A percentile compares a stretch with the other conserved stretches of the same genome.
These are phyloP conservation scores for Bradypodion pumilum DNA, from an alignment of 2,797 vertebrate species.

Conservation along the genomic window DNA sequence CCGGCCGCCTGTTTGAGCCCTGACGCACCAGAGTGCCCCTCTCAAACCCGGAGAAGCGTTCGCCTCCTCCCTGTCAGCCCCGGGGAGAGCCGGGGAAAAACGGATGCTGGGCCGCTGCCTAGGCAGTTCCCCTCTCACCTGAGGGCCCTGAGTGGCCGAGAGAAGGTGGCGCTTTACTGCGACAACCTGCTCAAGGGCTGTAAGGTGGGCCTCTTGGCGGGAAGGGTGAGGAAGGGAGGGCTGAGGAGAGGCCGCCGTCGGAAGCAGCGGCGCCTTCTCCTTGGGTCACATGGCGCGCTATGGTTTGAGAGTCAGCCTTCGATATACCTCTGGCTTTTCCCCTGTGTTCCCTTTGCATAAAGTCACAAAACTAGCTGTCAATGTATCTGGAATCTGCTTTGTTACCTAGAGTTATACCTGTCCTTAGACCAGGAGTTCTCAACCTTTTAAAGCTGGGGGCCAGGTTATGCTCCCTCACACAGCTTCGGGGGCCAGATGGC, in stretches of 20 bases:
- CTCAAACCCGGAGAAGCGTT: accelerated
- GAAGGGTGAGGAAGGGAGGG: not conserved
- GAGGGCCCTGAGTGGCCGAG: slow-evolving; percentile 53
- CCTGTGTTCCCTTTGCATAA: no score
- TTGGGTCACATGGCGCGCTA: no score
- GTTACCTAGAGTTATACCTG: no score
- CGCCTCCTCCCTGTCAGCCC: not conserved
- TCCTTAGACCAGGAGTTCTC: no score
- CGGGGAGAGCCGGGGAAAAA: not conserved
- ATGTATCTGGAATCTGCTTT: no score
- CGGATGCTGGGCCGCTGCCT: slow-evolving; percentile 63
- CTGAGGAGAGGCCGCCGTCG: no score
- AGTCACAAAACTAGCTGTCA: no score
- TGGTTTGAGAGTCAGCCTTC: not conserved
- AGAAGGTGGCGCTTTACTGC: slow-evolving; percentile 71
- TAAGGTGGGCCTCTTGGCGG: slow-evolving; percentile 54
- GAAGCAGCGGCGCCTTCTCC: no score
- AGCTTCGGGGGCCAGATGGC: no score
- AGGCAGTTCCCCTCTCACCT: slow-evolving; percentile 50
- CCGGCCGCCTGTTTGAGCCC: not conserved
- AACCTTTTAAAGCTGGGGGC: no score
- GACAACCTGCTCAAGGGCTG: slow-evolving; percentile 66
- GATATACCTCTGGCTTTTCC: no score
- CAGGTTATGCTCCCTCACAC: no score
- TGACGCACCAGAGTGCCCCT: not conserved